phyloP scores from a whole-genome alignment of 2,797 vertebrate species.

The Columba guinea region DNA sequence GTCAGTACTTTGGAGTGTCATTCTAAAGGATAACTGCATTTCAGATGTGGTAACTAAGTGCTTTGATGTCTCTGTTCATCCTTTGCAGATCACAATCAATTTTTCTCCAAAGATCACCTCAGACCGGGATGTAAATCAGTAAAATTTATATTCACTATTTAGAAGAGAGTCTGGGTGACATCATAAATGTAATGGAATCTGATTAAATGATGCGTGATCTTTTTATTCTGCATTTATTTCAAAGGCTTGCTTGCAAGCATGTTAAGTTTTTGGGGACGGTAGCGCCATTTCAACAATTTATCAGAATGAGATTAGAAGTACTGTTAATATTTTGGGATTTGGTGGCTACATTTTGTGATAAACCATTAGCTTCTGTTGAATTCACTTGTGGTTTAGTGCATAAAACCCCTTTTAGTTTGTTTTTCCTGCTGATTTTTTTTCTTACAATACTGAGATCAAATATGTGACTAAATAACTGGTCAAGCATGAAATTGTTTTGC shows the following conservation, averaged over 20 bases:
- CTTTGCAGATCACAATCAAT: conserved; percentile 57
- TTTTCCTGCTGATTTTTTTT: conserved; percentile 37
- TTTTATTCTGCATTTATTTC: conserved; percentile 16
- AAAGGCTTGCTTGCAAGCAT: neutral
- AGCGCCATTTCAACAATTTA: neutral
- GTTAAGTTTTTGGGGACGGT: neutral
- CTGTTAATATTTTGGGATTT: neutral
- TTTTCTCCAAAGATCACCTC: conserved; percentile 40
- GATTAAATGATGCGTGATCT: conserved; percentile 12
- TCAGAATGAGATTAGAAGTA: neutral
- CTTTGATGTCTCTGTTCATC: conserved; percentile 60
- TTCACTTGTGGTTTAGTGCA: neutral
- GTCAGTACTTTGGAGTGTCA: conserved; percentile 18
- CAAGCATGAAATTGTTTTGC: conserved; percentile 74
- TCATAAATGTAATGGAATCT: conserved; percentile 51
- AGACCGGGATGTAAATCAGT: conserved; percentile 58
- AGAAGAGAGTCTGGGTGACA: conserved; percentile 47
- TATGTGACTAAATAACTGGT: conserved; percentile 56
- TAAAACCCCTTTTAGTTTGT: conserved; percentile 9
- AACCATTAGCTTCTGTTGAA: conserved; percentile 5
- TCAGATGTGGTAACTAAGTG: conserved; percentile 45
- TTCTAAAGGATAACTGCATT: conserved; percentile 31
- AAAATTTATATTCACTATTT: conserved; percentile 62
- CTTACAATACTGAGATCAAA: conserved; percentile 58
- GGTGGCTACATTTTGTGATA: conserved; percentile 28